Percentiles rank a stretch among this genome's conserved stretches.
phyloP scores from a whole-genome alignment of 1,140 invertebrate species.

The Aphelinus atriplicis region DNA sequence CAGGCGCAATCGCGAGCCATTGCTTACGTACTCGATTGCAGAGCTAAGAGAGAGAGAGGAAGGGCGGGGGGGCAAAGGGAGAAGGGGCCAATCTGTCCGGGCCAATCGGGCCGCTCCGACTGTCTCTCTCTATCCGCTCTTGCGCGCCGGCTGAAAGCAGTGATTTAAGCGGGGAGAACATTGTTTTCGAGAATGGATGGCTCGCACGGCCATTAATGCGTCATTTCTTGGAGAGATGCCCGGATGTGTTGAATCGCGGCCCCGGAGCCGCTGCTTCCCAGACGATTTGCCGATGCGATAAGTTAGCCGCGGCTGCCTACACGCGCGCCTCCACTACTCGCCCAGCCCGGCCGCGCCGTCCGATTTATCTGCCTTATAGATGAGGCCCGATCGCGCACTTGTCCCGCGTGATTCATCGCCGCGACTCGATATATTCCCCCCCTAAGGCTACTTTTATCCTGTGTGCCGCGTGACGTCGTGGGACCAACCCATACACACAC shows the following conservation, averaged over 20 bases:
- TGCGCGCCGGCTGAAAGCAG: conserved; percentile 3
- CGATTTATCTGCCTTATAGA: conserved; percentile 56
- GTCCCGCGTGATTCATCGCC: conserved; percentile 49
- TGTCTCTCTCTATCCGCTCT: not conserved
- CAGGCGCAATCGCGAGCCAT: conserved; percentile 25
- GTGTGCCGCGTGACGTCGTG: too few relatives aligned
- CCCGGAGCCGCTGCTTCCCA: conserved; percentile 29
- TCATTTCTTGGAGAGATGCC: conserved; percentile 52
- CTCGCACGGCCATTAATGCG: conserved; percentile 38
- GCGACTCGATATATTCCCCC: not conserved
- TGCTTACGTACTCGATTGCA: conserved; percentile 28
- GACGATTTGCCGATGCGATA: conserved; percentile 48
- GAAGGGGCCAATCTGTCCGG: not conserved
- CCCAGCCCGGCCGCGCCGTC: not conserved
- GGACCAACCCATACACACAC: too few relatives aligned
- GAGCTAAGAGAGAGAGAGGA: not conserved
- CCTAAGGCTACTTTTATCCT: too few relatives aligned
- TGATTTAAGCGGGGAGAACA: conserved; percentile 46
- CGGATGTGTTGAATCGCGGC: conserved; percentile 21
- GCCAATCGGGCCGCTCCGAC: conserved; percentile 4
- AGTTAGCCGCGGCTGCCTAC: conserved; percentile 29
- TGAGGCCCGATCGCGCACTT: conserved; percentile 45
- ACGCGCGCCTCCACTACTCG: not conserved
- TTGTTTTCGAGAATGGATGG: conserved; percentile 49
- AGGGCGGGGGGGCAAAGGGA: not conserved